Evolutionary conservation across 1,140 invertebrate species (phyloP).

Genomic region (Thaumetopoea pityocampa): DNA sequence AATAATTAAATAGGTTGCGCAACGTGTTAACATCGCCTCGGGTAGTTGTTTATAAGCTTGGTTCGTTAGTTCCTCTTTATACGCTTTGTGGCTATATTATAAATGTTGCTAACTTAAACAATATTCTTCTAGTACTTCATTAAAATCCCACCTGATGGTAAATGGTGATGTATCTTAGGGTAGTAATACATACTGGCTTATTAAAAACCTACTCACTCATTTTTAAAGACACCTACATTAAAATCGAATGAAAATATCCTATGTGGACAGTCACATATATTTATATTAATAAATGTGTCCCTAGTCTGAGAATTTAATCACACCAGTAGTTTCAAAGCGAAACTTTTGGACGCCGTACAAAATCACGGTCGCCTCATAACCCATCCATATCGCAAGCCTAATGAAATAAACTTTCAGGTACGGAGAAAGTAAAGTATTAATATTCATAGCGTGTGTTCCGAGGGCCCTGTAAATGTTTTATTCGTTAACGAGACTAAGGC

Average conservation of each 20-base stretch:
- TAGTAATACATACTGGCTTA: no score
- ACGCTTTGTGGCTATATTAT: conserved; percentile 1
- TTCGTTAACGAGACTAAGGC: conserved; percentile 66
- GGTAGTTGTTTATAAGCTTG: background rate
- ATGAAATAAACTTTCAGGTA: conserved; percentile 69
- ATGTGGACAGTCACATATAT: no score
- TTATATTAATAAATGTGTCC: background rate
- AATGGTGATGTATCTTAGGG: no score
- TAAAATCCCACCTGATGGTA: no score
- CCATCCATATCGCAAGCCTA: conserved; percentile 31
- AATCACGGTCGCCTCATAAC: conserved; percentile 10
- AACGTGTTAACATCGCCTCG: conserved; percentile 7
- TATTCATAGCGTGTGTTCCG: conserved; percentile 52
- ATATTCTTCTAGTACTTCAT: no score
- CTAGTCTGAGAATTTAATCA: background rate
- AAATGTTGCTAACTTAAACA: no score
- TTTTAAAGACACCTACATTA: no score
- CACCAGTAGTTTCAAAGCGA: background rate
- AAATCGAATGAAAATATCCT: no score
- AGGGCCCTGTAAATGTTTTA: conserved; percentile 70
- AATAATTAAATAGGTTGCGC: conserved; percentile 9
- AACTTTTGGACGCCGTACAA: conserved; percentile 2
- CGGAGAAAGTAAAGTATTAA: conserved; percentile 55
- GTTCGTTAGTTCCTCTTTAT: background rate
- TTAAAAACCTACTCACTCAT: no score